phyloP scores from a whole-genome alignment of 1,140 invertebrate genomes.

The Drosophila mauritiana region DNA sequence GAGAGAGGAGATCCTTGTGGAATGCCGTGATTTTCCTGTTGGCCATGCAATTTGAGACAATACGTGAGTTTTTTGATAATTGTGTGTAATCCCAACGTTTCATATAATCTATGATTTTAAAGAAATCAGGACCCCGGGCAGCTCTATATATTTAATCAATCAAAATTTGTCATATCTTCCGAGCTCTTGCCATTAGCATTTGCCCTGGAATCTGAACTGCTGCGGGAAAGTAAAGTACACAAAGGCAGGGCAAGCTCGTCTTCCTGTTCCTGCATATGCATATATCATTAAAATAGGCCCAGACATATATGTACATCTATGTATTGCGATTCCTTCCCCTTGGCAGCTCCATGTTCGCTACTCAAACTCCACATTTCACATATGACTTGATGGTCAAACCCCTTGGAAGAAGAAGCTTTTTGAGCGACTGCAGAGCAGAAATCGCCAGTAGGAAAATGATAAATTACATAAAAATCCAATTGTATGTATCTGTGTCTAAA shows the following conservation, averaged over 20 bases:
- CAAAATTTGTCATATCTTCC: too few species aligned
- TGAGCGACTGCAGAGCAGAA: constrained; percentile 43
- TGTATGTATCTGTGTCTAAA: constrained; percentile 44
- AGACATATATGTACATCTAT: neutral
- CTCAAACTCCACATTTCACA: neutral
- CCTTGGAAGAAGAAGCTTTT: constrained; percentile 28
- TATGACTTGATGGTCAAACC: constrained; percentile 7
- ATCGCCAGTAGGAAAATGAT: constrained; percentile 58
- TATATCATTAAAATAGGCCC: constrained; percentile 51
- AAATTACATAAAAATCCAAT: constrained; percentile 80
- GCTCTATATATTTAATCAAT: too few species aligned
- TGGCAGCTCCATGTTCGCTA: neutral
- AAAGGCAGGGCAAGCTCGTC: neutral
- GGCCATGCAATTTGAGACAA: too few species aligned
- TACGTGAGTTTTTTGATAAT: too few species aligned
- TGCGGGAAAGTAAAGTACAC: constrained; percentile 1
- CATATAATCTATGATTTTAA: too few species aligned
- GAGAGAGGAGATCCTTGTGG: too few species aligned
- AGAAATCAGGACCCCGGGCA: too few species aligned
- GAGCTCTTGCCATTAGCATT: neutral
- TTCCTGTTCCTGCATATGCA: constrained; percentile 59
- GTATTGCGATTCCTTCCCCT: neutral
- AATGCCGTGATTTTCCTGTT: too few species aligned
- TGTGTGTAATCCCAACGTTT: too few species aligned
- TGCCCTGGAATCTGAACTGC: neutral